A percentile compares a stretch with the other conserved stretches of the same genome.
phyloP scores from a whole-genome alignment of 2,113 vertebrate genomes.

The Osmerus mordax region DNA sequence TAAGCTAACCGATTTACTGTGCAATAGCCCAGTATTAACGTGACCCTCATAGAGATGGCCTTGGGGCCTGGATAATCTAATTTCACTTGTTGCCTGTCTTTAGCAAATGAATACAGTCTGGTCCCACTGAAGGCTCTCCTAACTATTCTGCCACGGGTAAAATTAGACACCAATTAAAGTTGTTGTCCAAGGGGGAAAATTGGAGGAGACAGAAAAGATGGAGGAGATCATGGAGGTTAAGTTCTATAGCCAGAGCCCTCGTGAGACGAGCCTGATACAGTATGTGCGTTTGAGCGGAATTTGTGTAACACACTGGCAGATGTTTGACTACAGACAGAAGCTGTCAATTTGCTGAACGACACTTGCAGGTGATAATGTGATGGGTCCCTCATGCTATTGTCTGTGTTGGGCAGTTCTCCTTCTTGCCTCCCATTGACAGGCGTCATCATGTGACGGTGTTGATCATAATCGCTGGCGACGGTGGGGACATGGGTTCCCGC shows the following conservation, averaged over 20 bases:
- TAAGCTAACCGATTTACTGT: conserved; percentile 25
- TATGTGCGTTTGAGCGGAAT: background rate
- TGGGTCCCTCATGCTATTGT: conserved; percentile 12
- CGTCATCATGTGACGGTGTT: conserved; percentile 6
- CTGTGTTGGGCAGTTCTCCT: conserved; percentile 5
- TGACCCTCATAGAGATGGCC: conserved; percentile 59
- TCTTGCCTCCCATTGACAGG: conserved; percentile 14
- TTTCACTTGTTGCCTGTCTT: conserved; percentile 64
- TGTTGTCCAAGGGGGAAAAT: conserved; percentile 12
- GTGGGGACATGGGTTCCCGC: conserved; percentile 2
- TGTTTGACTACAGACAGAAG: background rate
- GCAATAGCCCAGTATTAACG: conserved; percentile 52
- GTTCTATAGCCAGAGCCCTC: conserved; percentile 20
- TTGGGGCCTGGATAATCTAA: conserved; percentile 57
- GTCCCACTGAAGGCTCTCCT: conserved; percentile 49
- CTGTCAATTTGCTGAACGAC: background rate
- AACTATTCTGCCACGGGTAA: conserved; percentile 51
- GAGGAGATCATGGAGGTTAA: conserved; percentile 45
- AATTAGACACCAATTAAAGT: conserved; percentile 64
- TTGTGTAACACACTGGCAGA: no score
- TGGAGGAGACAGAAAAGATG: conserved; percentile 8
- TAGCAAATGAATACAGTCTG: conserved; percentile 54
- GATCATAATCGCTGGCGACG: background rate
- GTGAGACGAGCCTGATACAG: background rate
- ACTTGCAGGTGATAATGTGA: conserved; percentile 27